Evolutionary conservation across 2,797 vertebrate species (phyloP), one percentile per base, ranked within the genome.

Genomic region (Cichlasoma orientale): DNA sequence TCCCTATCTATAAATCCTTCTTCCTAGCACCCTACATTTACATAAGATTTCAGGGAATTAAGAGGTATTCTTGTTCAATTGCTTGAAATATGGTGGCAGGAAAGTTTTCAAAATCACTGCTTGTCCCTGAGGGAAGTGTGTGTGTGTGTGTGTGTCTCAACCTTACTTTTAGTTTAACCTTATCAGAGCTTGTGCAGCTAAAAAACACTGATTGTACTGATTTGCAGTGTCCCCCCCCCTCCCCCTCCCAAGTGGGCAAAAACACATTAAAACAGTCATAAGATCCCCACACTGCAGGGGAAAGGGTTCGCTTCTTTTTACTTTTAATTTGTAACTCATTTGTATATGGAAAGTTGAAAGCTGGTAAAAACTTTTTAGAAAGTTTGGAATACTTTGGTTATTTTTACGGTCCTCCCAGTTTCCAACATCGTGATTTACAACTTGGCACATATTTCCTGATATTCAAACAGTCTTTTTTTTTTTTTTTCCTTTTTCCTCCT

Each of bases 341-440:
- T 54, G 31, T 73, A 47, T 8, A 54, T 56, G 74, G 79, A 89
- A 82, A 78, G 79, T 11, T 59, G 84, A 87, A 84, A 81, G 38
- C 27, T 44, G 38, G 14, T 47, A 66, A 50, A 66, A 4, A 11
- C 31, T 74, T 78, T 86, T 59, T 82, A 61, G 78, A 58, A 74
- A 29, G 36, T 85, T 80, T 74, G 69, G 23, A 88, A 66, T 72
- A 78, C 56, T 72, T 79, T 78, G 71, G 55, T 79, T 90, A 73
- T 84, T 90, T 86, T 78, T 44, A 77, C 66, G 87, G 73, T 38
- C 54, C 29, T 84, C 56, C 19, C 77, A 58, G 68, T 92, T 93
- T 90, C 88, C 88, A 82, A 66, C 69, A 69, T 77, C 75, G 72
- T 78, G 85, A 83, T 91, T 90, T 90, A 86, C 83, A 82, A 61